phyloP scores from a whole-genome alignment of 2,113 vertebrate genomes.

The Pardalotus punctatus region DNA sequence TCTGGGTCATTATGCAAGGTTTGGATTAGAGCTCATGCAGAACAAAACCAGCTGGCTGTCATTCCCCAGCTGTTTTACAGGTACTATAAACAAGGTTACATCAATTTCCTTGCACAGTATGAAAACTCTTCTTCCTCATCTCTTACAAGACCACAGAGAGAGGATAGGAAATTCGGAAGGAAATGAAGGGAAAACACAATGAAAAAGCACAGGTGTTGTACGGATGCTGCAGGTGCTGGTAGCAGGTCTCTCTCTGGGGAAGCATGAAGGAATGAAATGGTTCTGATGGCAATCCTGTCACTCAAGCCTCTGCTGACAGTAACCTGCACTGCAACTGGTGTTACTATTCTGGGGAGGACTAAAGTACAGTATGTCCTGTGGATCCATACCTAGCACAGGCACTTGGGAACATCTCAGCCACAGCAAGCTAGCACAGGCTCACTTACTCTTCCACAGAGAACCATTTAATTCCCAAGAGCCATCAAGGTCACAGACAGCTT shows the following conservation, averaged over 20 bases:
- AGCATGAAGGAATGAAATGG: neutral
- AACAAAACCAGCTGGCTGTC: neutral
- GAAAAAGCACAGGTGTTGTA: neutral
- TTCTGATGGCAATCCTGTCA: neutral
- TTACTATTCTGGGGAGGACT: slow-evolving; percentile 22
- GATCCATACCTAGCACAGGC: neutral
- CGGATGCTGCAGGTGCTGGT: neutral
- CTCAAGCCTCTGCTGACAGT: neutral
- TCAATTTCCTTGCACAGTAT: neutral
- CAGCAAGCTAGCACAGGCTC: neutral
- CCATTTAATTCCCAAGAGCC: neutral
- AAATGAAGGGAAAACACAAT: neutral
- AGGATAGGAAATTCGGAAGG: neutral
- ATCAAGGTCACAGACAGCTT: slow-evolving; percentile 7
- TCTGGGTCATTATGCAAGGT: neutral
- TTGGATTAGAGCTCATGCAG: neutral
- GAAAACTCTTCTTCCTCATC: neutral
- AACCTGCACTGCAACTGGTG: neutral
- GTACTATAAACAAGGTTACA: neutral
- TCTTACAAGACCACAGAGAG: neutral
- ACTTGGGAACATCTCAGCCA: neutral
- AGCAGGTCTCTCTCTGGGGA: neutral
- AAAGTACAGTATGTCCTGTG: neutral
- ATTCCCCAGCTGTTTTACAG: neutral
- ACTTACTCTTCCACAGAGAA: neutral